Conservation (phyloP, 2,888 invertebrate species). For the Mimas tiliae region DNA sequence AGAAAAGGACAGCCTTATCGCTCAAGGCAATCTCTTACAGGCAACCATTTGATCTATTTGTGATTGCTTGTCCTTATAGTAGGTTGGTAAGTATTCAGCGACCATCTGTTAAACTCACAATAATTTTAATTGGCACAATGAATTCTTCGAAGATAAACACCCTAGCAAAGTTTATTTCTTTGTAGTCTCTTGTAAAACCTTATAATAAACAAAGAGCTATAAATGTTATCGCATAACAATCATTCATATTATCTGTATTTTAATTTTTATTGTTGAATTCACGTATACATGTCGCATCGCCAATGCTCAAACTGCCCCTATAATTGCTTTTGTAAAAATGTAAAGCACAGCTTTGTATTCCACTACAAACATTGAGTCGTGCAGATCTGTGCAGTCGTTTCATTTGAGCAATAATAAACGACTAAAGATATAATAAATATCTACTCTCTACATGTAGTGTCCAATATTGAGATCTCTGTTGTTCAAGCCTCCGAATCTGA, state of each 20-base stretch:
- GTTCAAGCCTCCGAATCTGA: slow-evolving; percentile 36
- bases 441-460: slow-evolving; percentile 18
- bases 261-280: background rate
- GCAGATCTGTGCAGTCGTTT: background rate
- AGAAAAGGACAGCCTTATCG: too few species aligned
- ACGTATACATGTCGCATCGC: background rate
- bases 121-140: slow-evolving; percentile 19
- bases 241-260: too few species aligned
- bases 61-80: background rate
- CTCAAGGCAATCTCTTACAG: too few species aligned
- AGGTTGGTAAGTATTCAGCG: background rate
- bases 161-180: background rate
- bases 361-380: slow-evolving; percentile 16
- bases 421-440: slow-evolving; percentile 26
- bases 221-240: too few species aligned
- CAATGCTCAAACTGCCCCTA: background rate
- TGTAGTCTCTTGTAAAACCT: background rate
- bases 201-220: background rate
- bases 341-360: slow-evolving; percentile 8
- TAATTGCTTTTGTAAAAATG: slow-evolving; percentile 3
- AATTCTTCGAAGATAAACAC: slow-evolving; percentile 7
- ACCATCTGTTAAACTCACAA: slow-evolving; percentile 1
- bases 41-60: too few species aligned
- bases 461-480: slow-evolving; percentile 38
- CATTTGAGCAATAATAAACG: slow-evolving; percentile 9